Conservation (phyloP, 1,140 invertebrate genomes). For the Anastrepha obliqua region DNA sequence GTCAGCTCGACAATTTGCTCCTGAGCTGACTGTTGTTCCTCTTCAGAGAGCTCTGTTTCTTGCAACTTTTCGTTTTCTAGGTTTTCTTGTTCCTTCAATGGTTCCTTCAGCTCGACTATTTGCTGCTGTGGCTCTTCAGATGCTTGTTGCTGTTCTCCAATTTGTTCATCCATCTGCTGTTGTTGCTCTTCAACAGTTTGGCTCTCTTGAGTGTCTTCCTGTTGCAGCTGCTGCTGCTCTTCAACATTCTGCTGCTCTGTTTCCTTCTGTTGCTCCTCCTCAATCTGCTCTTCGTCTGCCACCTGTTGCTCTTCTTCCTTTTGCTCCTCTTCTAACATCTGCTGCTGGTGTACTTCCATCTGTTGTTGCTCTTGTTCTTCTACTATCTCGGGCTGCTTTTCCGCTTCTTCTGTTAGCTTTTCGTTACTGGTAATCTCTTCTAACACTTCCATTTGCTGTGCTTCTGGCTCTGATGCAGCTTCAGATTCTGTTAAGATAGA, state of each 20-base stretch:
- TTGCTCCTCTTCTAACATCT: background rate
- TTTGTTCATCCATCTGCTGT: background rate
- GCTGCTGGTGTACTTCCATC: background rate
- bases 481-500: constrained; percentile 3
- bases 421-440: constrained; percentile 44
- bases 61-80: background rate
- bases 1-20: background rate
- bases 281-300: background rate
- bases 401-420: background rate
- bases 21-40: background rate
- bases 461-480: background rate
- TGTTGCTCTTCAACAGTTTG: background rate
- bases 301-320: background rate
- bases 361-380: constrained; percentile 31
- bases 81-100: constrained; percentile 9
- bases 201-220: background rate
- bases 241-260: background rate
- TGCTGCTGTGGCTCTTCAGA: background rate
- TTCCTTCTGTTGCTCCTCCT: background rate
- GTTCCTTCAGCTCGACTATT: background rate
- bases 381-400: constrained; percentile 19
- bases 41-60: constrained; percentile 2
- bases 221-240: background rate
- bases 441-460: background rate
- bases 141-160: background rate